Evolutionary conservation across 2,797 vertebrate species (phyloP), one percentile per base, ranked within the genome.

Genomic region (Hephaestus fuliginosus): DNA sequence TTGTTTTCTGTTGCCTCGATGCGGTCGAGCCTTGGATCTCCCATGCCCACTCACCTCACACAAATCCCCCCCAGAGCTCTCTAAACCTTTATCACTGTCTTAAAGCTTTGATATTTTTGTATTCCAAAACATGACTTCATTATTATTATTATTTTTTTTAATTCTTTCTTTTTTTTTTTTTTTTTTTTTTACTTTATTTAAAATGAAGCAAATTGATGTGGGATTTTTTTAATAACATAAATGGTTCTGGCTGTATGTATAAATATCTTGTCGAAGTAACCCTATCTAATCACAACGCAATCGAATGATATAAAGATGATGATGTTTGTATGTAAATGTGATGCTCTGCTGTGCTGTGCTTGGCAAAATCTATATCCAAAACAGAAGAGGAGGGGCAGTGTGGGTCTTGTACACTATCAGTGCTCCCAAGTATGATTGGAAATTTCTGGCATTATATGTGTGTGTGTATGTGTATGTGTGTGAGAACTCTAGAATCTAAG

Each of bases 341-440:
- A 82, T 83, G 61, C 75, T 88, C 85, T 92, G 87, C 82, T 48
- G 73, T 89, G 85, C 87, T 89, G 86, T 91, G 81, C 75, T 89
- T 80, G 82, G 83, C 84, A 66, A 79, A 33, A 81, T 81, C 56
- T 83, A 57, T 80, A 78, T 72, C 68, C 80, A 44, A 67, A 87
- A 53, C 60, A 72, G 25, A 74, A 68, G 74, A 67, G 61, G 58
- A 69, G 71, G 65, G 36, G 70, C 22, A 3, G 4, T 43, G 55
- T 41, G 41, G 28, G 13, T 66, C 58, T 60, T 30, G 60, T 69
- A 56, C 43, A 55, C 39, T 77, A 11, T 58, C 49, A 82, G 79
- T 74, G 70, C 70, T 82, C 48, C 53, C 17, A 18, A 0, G 70
- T 74, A 5, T 65, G 56, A 61, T 12, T 64, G 56, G 7, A 44